Base-by-base conservation (phyloP, 2,888 invertebrate species). In the Acleris laterana region DNA sequence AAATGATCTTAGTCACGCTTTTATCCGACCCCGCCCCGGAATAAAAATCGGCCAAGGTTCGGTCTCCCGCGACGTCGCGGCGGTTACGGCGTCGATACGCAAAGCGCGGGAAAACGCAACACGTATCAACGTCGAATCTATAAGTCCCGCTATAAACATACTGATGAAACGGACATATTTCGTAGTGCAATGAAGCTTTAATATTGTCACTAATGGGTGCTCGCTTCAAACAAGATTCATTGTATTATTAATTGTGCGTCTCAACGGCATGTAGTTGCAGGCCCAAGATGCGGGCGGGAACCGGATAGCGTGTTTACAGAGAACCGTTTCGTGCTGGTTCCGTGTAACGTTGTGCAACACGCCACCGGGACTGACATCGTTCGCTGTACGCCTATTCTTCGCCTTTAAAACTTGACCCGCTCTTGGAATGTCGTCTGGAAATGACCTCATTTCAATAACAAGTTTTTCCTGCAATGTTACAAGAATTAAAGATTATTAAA, bases 241-340 rank as follows among this genome's bases (percentile, higher is more conserved):
- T 38, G 13, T 5, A 38, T 4, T 38, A 38, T 4, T 0, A 13
- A 13, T 3, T 3, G 2, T 38, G 11, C 38, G 38, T 3, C 13
- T 11, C 38, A 38, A 38, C 38, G 38, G 11, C 38, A 38, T 13
- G 38, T 38, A 13, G 13, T 38, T 38, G 9, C 38, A 38, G 38
- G 38, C 4, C 13, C 20, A 19, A 44, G 44, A 59, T 68, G 64
- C 70, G 62, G 68, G 69, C 70, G 72, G 70, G 68, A 72, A 74
- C 77, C 76, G 74, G 77, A 76, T 79, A 77, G 71, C 71, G 70
- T 87, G 85, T 87, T 87, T 86, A 87, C 84, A 82, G 82, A 85
- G 82, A 81, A 84, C 83, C 85, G 81, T 80, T 77, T 65, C 67
- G 71, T 70, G 69, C 84, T 83, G 84, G 81, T 81, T 77, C 66